phyloP scores from a whole-genome alignment of 2,888 invertebrate genomes.

The Synergus japonicus region DNA sequence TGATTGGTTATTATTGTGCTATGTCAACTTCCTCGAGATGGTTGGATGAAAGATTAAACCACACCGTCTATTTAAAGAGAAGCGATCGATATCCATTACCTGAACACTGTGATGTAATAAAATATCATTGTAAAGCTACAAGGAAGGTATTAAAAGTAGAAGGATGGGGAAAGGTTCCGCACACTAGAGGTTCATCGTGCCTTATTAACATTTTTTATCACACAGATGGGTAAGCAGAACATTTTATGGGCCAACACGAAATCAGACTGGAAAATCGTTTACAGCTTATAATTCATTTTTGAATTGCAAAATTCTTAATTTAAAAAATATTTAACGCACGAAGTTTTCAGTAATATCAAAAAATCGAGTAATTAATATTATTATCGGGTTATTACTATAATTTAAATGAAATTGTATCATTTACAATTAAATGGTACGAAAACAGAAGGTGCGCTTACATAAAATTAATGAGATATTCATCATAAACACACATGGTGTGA shows the following conservation, averaged over 20 bases:
- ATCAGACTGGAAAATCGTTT: neutral
- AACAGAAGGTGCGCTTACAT: too few species aligned
- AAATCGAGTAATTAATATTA: too few species aligned
- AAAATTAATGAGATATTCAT: too few species aligned
- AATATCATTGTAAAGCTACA: neutral
- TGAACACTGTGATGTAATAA: neutral
- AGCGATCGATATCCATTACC: neutral
- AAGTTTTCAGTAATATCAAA: too few species aligned
- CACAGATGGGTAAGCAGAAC: neutral
- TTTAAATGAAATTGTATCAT: too few species aligned
- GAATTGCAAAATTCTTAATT: too few species aligned
- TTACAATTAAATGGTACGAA: too few species aligned
- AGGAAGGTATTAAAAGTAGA: neutral
- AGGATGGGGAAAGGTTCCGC: neutral
- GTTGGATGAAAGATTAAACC: conserved; percentile 2
- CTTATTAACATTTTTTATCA: neutral
- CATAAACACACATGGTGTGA: too few species aligned
- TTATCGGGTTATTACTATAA: too few species aligned
- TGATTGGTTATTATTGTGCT: neutral
- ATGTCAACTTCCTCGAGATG: neutral
- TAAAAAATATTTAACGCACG: too few species aligned
- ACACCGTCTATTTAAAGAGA: neutral
- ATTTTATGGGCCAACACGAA: neutral
- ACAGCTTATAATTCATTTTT: neutral
- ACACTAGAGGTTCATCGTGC: neutral